Evolutionary conservation across 1,140 invertebrate genomes (phyloP), one percentile per base, ranked within the genome.

Genomic region (Lordiphosa mommai): DNA sequence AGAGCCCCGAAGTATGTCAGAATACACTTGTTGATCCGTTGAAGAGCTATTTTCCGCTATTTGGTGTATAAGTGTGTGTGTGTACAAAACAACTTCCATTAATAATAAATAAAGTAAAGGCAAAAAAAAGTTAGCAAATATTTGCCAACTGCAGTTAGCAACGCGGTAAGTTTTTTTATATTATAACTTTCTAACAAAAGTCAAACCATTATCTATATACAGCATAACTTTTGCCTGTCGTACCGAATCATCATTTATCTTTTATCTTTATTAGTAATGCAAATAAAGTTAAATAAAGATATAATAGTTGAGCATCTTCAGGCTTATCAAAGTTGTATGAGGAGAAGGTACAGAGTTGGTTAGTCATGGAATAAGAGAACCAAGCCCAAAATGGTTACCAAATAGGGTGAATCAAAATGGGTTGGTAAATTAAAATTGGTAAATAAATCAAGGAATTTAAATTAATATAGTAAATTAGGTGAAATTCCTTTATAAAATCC

Each of bases 251-350:
- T 53, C 66, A 36, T 47, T 74, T 58, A 65, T n/a, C n/a, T n/a
- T n/a, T 80, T 73, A 80, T 80, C 74, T 79, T 74, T 55, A 64
- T 77, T 38, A 58, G 16, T 60, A 74, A 46, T 41, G 47, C 55
- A 80, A 74, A 82, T 50, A 70, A 52, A 51, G 33, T 47, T 29
- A 10, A 29, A 33, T 14, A 29, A 47, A 49, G 40, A 13, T 40
- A 20, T 23, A 52, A 43, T 17, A 61, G 27, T 34, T 16, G n/a
- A 48, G 51, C 63, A 66, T 63, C 60, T 29, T 44, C 34, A 49
- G 48, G 53, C n/a, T 61, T 60, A 60, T 61, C 59, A 60, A 60
- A 61, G 41, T 41, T 0, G 29, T 17, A n/a, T n/a, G n/a, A n/a
- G n/a, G n/a, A n/a, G n/a, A n/a, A n/a, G n/a, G n/a, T n/a, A n/a